A percentile compares a stretch with the other conserved stretches of the same genome.
Evolutionary conservation across 2,888 invertebrate genomes (phyloP).

Genomic region (Elysia crispata): DNA sequence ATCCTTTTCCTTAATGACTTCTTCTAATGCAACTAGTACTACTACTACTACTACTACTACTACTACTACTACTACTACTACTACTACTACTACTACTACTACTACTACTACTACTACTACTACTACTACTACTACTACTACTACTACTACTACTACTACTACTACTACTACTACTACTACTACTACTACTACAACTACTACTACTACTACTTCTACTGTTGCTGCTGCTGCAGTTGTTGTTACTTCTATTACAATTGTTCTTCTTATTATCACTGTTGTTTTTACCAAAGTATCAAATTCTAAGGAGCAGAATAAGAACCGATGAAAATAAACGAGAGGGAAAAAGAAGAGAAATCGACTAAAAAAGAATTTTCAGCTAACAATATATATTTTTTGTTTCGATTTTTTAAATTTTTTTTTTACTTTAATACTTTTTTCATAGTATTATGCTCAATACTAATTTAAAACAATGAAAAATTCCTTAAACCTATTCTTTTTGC

Average conservation of each 20-base stretch:
- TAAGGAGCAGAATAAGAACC: no score
- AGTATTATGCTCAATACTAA: no score
- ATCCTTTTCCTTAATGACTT: neutral
- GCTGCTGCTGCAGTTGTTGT: neutral
- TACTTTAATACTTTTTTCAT: no score
- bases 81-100: conserved; percentile 5
- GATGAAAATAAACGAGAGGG: no score
- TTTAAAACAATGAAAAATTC: no score
- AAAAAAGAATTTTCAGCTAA: no score
- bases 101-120: conserved; percentile 1
- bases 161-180: neutral
- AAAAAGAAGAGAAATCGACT: no score
- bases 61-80: neutral
- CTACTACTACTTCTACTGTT: neutral
- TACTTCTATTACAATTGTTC: neutral
- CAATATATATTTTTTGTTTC: no score
- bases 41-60: conserved; percentile 3
- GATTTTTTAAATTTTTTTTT: no score
- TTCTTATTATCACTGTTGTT: no score
- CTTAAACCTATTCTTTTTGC: no score
- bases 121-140: neutral
- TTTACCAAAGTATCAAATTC: no score
- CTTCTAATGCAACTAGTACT: neutral
- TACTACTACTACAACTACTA: neutral
- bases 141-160: neutral